Percentiles rank a stretch among this genome's conserved stretches.
Evolutionary conservation across 2,797 vertebrate species (phyloP).

Genomic region (Pseudopleuronectes americanus): DNA sequence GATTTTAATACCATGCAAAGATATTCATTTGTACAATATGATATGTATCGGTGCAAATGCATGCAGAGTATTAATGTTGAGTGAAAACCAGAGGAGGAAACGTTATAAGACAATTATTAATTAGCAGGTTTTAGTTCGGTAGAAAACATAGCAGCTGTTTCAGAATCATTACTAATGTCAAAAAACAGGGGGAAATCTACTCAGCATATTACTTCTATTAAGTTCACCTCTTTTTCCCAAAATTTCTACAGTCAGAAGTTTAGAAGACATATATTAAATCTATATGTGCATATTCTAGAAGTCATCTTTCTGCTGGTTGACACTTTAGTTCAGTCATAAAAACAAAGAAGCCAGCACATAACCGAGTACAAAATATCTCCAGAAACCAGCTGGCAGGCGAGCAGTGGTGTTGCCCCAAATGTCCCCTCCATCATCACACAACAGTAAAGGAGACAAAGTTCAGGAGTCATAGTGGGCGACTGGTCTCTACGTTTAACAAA

Average conservation of each 20-base stretch:
- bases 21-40: constrained; percentile 64
- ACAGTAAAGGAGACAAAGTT: constrained; percentile 38
- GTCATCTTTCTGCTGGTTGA: constrained; percentile 47
- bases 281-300: constrained; percentile 54
- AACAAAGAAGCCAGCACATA: constrained; percentile 44
- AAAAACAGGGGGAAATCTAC: constrained; percentile 27
- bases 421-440: constrained; percentile 50
- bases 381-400: constrained; percentile 88
- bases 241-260: constrained; percentile 51
- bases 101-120: constrained; percentile 53
- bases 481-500: constrained; percentile 33
- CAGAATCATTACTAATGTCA: constrained; percentile 39
- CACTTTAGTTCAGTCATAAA: constrained; percentile 39
- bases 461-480: constrained; percentile 56
- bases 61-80: constrained; percentile 59
- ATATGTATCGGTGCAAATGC: constrained; percentile 67
- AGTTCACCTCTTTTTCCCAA: constrained; percentile 31
- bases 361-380: constrained; percentile 75
- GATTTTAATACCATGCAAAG: constrained; percentile 74
- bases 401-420: constrained; percentile 66
- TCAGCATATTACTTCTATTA: constrained; percentile 34
- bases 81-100: constrained; percentile 42
- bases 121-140: constrained; percentile 57
- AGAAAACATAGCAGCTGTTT: constrained; percentile 75
- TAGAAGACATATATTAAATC: constrained; percentile 71